Evolutionary conservation across 2,797 vertebrate genomes (phyloP).

Genomic region (Neostethus bicornis): DNA sequence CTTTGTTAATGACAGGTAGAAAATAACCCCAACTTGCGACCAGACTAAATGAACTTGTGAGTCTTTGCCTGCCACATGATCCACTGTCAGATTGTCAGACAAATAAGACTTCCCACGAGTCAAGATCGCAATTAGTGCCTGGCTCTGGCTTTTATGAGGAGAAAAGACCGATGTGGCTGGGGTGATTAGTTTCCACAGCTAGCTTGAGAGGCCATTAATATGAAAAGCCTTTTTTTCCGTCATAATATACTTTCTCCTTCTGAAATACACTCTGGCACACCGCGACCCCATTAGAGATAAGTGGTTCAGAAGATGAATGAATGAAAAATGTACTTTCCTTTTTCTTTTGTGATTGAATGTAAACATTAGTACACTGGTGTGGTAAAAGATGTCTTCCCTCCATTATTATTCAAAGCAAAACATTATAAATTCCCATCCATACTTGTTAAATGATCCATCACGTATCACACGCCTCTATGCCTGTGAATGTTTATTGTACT

Average conservation of each 20-base stretch:
- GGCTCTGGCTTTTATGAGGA: slow-evolving; percentile 34
- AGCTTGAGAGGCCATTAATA: slow-evolving; percentile 23
- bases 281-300: too few species aligned
- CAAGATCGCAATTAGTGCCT: slow-evolving; percentile 48
- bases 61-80: slow-evolving; percentile 10
- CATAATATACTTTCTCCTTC: too few species aligned
- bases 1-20: slow-evolving; percentile 2
- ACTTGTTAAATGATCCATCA: slow-evolving; percentile 37
- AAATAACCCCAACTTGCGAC: slow-evolving; percentile 24
- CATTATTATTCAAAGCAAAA: slow-evolving; percentile 33
- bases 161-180: slow-evolving; percentile 51
- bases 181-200: slow-evolving; percentile 45
- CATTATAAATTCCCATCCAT: slow-evolving; percentile 40
- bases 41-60: slow-evolving; percentile 14
- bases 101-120: slow-evolving; percentile 43
- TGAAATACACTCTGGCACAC: too few species aligned
- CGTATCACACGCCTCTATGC: slow-evolving; percentile 30
- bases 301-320: too few species aligned
- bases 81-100: slow-evolving; percentile 36
- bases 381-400: slow-evolving; percentile 31
- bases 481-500: slow-evolving; percentile 40
- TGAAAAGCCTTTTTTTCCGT: too few species aligned
- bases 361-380: not conserved
- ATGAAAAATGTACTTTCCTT: not conserved
- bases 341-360: not conserved